A percentile compares a stretch with the other conserved stretches of the same genome.
These are phyloP conservation scores for Diacarnus erythraeanus DNA, from an alignment of 37 sponge, comb jelly and placozoan species.

Conservation along the genomic window DNA sequence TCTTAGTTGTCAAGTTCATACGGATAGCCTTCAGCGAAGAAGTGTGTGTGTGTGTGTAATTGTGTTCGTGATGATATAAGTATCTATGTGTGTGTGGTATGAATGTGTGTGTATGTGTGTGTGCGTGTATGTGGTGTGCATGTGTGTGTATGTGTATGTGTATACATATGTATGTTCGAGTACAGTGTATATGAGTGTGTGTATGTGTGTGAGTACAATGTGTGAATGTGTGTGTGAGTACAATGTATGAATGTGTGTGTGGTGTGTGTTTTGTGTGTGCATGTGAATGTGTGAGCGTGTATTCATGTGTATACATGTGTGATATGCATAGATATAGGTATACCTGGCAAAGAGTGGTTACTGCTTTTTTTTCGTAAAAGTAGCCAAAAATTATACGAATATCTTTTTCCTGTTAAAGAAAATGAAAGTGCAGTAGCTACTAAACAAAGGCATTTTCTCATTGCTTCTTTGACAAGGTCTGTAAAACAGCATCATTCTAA, in stretches of 20 bases:
- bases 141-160: neutral
- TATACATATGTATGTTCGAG: no score
- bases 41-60: neutral
- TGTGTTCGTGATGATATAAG: neutral
- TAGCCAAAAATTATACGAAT: conserved; percentile 59
- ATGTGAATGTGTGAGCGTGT: neutral
- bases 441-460: no score
- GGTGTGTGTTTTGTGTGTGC: neutral
- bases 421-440: neutral
- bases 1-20: conserved; percentile 21
- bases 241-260: neutral
- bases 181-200: no score
- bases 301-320: neutral
- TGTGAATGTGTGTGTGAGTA: neutral
- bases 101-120: no score
- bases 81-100: no score
- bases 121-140: neutral
- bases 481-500: no score
- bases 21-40: no score
- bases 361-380: conserved; percentile 62
- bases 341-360: conserved; percentile 24
- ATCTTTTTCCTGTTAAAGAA: conserved; percentile 39
- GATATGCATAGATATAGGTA: neutral
- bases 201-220: neutral
- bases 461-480: no score